Base-by-base conservation (phyloP, 2,113 vertebrate genomes). In the Chlorocebus sabaeus region DNA sequence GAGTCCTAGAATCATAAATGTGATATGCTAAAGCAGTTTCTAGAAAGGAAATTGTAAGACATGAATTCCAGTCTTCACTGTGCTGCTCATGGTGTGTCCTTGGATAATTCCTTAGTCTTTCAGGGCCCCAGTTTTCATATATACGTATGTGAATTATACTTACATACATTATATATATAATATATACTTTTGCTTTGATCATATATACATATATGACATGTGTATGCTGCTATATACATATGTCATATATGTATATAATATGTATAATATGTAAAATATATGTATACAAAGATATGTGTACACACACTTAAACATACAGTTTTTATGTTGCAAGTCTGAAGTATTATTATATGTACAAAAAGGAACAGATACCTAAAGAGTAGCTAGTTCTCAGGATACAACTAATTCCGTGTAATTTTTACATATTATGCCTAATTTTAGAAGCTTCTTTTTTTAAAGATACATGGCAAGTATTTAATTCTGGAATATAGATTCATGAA, bases 1-100 rank as follows among this genome's bases (percentile, higher is more conserved):
- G 11, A 95, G 92, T 95, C 91, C 89, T 97, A 50, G 68, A 95
- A 50, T 95, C 87, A 80, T 93, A 95, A 89, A 86, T 83, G 25
- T 94, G 81, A 82, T 79, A 48, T 78, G 61, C 8, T 82, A 94
- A 95, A 92, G 67, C 76, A 96, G 1, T 94, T 97, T 94, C 89
- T 97, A 94, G 91, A 95, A 91, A 75, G 86, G 40, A 94, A 94
- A 70, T 88, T 64, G 2, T 96, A 59, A 84, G 88, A 72, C 27
- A 14, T 55, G 67, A 86, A 91, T 92, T 81, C 55, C 73, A 23
- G 2, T 81, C 88, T 59, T 95, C n/a, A 18, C 13, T 95, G 32
- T 78, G 30, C 92, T 95, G 12, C 64, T 92, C 43, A 83, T 32
- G 23, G 23, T 68, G 67, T 86, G 70, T 93, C 32, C 72, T 88